These are phyloP conservation scores for Archocentrus centrarchus DNA, from an alignment of 2,113 vertebrate genomes.

Conservation along the genomic window DNA sequence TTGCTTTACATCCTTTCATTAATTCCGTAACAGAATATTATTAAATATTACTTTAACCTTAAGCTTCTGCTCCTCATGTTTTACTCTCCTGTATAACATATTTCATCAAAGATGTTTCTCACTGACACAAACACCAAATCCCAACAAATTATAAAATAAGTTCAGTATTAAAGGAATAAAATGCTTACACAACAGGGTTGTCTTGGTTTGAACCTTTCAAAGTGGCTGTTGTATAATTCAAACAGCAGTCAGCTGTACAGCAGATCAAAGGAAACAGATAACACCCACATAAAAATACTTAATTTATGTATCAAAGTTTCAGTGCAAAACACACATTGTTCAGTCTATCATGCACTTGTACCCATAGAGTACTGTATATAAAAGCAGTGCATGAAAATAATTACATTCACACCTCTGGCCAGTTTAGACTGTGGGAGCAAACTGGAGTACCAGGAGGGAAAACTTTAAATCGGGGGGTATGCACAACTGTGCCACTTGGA, in stretches of 20 bases:
- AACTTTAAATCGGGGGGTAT: not conserved
- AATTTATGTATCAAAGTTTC: accelerated
- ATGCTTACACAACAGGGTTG: not conserved
- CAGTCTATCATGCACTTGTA: not conserved
- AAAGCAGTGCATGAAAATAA: not conserved
- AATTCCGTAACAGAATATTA: not conserved
- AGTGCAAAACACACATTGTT: not conserved
- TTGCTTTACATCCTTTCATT: not conserved
- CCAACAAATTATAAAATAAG: not conserved
- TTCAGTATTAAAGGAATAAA: not conserved
- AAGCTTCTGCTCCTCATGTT: accelerated
- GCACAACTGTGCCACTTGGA: not conserved
- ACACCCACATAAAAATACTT: not conserved
- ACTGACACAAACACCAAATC: not conserved
- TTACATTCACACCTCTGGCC: not conserved
- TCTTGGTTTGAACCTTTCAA: accelerated
- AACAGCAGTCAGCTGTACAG: accelerated
- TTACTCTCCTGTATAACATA: not conserved
- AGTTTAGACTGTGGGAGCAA: not conserved
- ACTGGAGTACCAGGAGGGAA: not conserved
- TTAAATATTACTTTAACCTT: not conserved
- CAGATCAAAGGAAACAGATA: not conserved
- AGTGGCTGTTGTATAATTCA: accelerated
- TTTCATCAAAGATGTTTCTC: not conserved
- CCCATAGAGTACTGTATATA: not conserved